phyloP scores from a whole-genome alignment of 2,888 invertebrate species.

The Drosophila birchii region DNA sequence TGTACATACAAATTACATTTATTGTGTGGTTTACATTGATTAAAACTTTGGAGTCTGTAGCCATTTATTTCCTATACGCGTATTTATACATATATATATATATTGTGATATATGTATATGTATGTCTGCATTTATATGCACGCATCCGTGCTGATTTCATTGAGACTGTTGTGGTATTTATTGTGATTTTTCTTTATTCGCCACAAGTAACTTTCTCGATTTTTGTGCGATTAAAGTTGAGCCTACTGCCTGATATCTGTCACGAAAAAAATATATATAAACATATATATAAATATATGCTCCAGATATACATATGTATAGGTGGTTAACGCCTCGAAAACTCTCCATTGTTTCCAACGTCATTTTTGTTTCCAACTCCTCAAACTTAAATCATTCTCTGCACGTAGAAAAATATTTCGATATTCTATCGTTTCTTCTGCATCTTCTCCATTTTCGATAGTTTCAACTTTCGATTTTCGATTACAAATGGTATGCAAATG shows the following conservation, averaged over 20 bases:
- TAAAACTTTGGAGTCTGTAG: slow-evolving; percentile 45
- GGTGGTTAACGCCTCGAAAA: background rate
- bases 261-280: slow-evolving; percentile 10
- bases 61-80: slow-evolving; percentile 29
- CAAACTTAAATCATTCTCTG: slow-evolving; percentile 31
- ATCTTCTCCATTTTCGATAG: background rate
- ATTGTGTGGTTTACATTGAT: slow-evolving; percentile 46
- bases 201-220: background rate
- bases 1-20: slow-evolving; percentile 61
- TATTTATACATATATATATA: slow-evolving; percentile 5
- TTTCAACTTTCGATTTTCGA: slow-evolving; percentile 1
- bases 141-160: slow-evolving; percentile 28
- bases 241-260: background rate
- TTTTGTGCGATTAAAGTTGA: slow-evolving; percentile 11
- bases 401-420: slow-evolving; percentile 60
- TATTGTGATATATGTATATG: slow-evolving; percentile 29
- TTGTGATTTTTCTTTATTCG: slow-evolving; percentile 16
- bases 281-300: slow-evolving; percentile 1
- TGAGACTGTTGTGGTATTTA: slow-evolving; percentile 2
- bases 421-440: slow-evolving; percentile 9
- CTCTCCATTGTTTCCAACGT: background rate
- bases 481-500: slow-evolving; percentile 34
- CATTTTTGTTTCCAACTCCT: background rate
- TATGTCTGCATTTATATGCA: slow-evolving; percentile 11
- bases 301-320: background rate